These are phyloP conservation scores for Hydrotaea diabolus DNA, from an alignment of 2,888 invertebrate species.

Conservation along the genomic window DNA sequence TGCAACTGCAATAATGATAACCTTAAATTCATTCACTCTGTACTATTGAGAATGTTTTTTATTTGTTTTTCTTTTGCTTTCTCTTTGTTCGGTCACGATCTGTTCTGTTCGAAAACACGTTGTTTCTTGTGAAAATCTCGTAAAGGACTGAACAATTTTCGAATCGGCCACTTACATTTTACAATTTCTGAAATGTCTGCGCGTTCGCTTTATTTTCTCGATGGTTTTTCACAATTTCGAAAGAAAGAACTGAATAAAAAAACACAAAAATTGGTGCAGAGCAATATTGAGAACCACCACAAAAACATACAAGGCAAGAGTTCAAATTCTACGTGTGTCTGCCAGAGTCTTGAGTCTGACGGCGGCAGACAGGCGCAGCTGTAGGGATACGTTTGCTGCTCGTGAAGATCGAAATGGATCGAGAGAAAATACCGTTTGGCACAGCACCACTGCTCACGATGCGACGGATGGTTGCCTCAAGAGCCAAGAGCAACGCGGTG, in stretches of 20 bases:
- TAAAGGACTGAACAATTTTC: slow-evolving; percentile 79
- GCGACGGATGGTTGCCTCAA: slow-evolving; percentile 15
- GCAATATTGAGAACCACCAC: neutral
- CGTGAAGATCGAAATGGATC: slow-evolving; percentile 29
- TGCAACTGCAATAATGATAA: neutral
- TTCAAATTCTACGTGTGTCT: slow-evolving; percentile 44
- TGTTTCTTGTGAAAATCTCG: slow-evolving; percentile 79
- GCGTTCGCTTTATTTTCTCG: slow-evolving; percentile 15
- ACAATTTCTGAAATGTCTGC: slow-evolving; percentile 70
- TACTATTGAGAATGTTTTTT: neutral
- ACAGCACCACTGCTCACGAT: slow-evolving; percentile 37
- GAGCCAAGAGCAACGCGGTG: slow-evolving; percentile 36
- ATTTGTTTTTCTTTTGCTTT: neutral
- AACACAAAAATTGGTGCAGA: slow-evolving; percentile 34
- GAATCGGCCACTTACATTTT: slow-evolving; percentile 78
- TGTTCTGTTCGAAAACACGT: slow-evolving; percentile 69
- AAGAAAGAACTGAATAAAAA: neutral
- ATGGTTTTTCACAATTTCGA: too few species aligned
- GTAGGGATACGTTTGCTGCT: slow-evolving; percentile 46
- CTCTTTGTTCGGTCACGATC: neutral
- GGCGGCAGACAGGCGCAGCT: slow-evolving; percentile 35
- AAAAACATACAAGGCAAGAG: slow-evolving; percentile 29
- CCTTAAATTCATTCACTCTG: slow-evolving; percentile 13
- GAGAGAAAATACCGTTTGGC: slow-evolving; percentile 7
- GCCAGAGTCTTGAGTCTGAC: slow-evolving; percentile 34